Conservation (phyloP, 2,113 vertebrate genomes). For the Chascanopsetta lugubris region DNA sequence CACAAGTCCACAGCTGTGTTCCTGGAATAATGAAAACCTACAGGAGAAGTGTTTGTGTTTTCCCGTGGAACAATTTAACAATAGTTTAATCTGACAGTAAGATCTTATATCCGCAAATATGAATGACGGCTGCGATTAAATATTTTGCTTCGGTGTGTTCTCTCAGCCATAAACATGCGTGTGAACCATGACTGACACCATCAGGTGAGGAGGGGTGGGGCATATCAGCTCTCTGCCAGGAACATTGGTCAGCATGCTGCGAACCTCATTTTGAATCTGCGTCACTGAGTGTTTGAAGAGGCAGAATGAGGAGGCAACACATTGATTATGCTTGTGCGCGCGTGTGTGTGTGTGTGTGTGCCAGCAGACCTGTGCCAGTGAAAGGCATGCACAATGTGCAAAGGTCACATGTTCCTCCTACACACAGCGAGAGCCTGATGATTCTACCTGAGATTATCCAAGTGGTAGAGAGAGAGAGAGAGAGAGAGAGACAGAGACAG, state of each 20-base stretch:
- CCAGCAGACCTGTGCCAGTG: constrained; percentile 18
- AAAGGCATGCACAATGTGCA: constrained; percentile 51
- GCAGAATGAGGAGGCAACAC: background rate
- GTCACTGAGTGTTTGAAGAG: constrained; percentile 33
- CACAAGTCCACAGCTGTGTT: background rate
- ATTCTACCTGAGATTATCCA: constrained; percentile 67
- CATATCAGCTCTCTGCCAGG: constrained; percentile 11
- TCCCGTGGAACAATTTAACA: background rate
- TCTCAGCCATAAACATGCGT: background rate
- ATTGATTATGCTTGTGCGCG: background rate
- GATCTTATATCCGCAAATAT: background rate
- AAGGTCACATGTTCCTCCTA: constrained; percentile 53
- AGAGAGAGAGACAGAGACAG: constrained; percentile 14
- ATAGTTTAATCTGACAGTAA: background rate
- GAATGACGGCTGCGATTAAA: background rate
- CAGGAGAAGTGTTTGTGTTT: background rate
- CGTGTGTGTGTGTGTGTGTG: constrained; percentile 22
- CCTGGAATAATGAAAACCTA: background rate
- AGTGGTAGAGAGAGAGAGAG: constrained; percentile 32
- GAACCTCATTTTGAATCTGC: constrained; percentile 4
- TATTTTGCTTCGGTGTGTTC: too few relatives aligned
- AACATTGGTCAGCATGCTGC: constrained; percentile 3
- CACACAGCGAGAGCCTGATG: constrained; percentile 26
- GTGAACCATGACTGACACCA: background rate
- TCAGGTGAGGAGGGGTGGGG: background rate